Evolutionary conservation across 2,797 vertebrate species (phyloP), one percentile per base, ranked within the genome.

Genomic region (Telmatherina bonti): DNA sequence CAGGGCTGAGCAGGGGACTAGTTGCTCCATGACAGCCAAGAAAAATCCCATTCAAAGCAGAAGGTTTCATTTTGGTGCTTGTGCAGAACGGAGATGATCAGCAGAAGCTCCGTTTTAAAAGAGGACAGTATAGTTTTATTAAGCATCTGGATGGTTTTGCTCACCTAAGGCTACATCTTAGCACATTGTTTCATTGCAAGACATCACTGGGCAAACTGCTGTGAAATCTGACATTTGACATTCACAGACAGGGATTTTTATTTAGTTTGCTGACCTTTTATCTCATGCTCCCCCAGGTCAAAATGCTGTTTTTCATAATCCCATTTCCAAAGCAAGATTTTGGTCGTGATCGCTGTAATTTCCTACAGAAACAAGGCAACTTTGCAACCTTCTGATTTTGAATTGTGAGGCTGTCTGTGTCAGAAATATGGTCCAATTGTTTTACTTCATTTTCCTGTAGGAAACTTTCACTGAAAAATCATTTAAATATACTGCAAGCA

Each of bases 181-280:
- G 11, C 49, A 26, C 49, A 16, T 52, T 52, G 47, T 52, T 63
- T 63, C 47, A 63, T 33, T 13, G 16, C 33, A 62, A 31, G 18
- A 35, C 6, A 52, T 52, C 45, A 26, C 22, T 27, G 18, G 31
- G 1, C 24, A 52, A 24, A 11, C 27, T 29, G 52, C 27, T 54
- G 52, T 24, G 7, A 29, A 54, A 30, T 54, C 47, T 49, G 47
- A 49, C 47, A 49, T 49, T 49, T 49, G 47, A 49, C 47, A 49
- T 45, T 45, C 43, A 45, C 43, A 45, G 18, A 45, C 18, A 45
- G 47, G n/a, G 22, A 24, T 49, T 22, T 49, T 12, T 49, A 11
- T 49, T 4, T 49, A 24, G 24, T 49, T 24, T 49, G 47, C 47
- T 49, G 47, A 49, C 47, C 47, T 49, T 49, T 49, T 22, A 49